A percentile compares a stretch with the other conserved stretches of the same genome.
phyloP scores from a whole-genome alignment of 2,113 vertebrate species.

The Lasiurus borealis region DNA sequence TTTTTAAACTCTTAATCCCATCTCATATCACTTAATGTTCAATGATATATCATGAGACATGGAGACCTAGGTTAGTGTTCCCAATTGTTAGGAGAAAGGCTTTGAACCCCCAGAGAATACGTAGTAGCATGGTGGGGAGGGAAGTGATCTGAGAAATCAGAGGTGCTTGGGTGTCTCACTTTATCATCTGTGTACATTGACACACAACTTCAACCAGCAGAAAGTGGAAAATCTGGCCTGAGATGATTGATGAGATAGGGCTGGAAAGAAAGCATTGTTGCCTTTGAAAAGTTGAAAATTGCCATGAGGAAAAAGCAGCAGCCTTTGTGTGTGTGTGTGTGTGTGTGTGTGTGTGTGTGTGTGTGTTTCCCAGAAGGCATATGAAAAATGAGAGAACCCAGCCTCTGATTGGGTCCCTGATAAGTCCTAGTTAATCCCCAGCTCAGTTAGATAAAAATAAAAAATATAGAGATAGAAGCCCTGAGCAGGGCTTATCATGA shows the following conservation, averaged over 20 bases:
- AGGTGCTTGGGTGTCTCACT: fast-evolving
- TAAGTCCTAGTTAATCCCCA: not conserved
- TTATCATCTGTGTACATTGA: not conserved
- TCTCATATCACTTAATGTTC: not conserved
- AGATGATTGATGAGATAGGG: not conserved
- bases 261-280: not conserved
- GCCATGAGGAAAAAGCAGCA: not conserved
- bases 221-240: not conserved
- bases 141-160: not conserved
- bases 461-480: not conserved
- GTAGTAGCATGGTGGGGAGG: fast-evolving
- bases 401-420: not conserved
- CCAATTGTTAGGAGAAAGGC: not conserved
- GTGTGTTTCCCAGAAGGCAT: not conserved
- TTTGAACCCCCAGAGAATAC: not conserved
- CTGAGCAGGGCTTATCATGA: not conserved
- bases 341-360: not conserved
- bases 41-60: too few relatives aligned
- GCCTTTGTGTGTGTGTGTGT: not conserved
- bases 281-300: not conserved
- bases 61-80: not conserved
- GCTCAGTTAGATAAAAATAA: not conserved
- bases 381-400: not conserved
- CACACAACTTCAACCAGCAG: fast-evolving
- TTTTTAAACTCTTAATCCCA: not conserved